phyloP scores from a whole-genome alignment of 2,113 vertebrate species.

The Oryzias melastigma region DNA sequence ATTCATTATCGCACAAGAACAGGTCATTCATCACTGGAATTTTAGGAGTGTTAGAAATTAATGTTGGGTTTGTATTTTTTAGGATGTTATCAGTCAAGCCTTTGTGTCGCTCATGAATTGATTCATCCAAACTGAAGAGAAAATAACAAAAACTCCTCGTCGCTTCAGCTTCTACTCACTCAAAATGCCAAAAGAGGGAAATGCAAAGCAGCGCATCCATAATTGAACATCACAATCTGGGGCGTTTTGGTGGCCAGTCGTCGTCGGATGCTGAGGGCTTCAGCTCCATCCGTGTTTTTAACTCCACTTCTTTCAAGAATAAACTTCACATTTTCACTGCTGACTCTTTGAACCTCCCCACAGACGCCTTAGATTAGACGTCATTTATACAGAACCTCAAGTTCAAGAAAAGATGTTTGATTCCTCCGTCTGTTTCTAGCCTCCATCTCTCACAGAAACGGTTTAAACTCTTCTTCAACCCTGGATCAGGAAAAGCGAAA shows the following conservation, averaged over 20 bases:
- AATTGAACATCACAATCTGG: slow-evolving; percentile 48
- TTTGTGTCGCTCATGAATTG: background rate
- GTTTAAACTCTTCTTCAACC: too few species aligned
- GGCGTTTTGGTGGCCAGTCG: slow-evolving; percentile 22
- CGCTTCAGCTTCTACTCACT: too few species aligned
- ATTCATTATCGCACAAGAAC: slow-evolving; percentile 56
- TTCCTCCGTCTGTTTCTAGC: too few species aligned
- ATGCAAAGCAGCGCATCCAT: slow-evolving; percentile 57
- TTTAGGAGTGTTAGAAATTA: slow-evolving; percentile 55
- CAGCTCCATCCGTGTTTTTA: slow-evolving; percentile 6
- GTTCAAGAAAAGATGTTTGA: slow-evolving; percentile 14
- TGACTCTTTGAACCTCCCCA: slow-evolving; percentile 16
- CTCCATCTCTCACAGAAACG: too few species aligned
- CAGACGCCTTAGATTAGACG: slow-evolving; percentile 46
- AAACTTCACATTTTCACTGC: slow-evolving; percentile 31
- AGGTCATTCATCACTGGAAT: slow-evolving; percentile 60
- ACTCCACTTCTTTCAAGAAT: slow-evolving; percentile 21
- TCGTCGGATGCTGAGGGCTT: slow-evolving; percentile 6
- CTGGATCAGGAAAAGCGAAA: too few species aligned
- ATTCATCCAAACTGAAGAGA: too few species aligned
- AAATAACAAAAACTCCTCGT: too few species aligned
- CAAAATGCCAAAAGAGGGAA: slow-evolving; percentile 27
- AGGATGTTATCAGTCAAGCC: slow-evolving; percentile 49
- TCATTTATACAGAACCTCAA: slow-evolving; percentile 30
- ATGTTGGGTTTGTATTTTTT: slow-evolving; percentile 61